phyloP scores from a whole-genome alignment of 2,888 invertebrate genomes.

The Andrena camellia region DNA sequence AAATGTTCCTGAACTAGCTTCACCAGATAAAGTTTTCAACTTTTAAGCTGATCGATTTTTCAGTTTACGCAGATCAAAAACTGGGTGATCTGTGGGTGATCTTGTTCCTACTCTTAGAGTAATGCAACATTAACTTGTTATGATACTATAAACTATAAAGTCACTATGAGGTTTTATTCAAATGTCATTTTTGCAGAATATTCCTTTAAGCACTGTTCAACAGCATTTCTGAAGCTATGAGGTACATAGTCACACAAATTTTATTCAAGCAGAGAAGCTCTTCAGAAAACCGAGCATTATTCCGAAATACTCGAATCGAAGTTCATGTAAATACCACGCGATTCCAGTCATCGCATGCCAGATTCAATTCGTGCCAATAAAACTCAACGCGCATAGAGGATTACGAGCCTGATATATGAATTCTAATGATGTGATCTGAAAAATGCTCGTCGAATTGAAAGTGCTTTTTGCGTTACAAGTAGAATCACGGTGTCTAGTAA shows the following conservation, averaged over 20 bases:
- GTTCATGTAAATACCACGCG: constrained; percentile 9
- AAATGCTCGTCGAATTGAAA: not conserved
- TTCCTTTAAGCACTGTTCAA: not conserved
- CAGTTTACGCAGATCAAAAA: too few relatives aligned
- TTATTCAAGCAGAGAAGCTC: not conserved
- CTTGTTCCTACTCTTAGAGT: not conserved
- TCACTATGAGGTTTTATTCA: not conserved
- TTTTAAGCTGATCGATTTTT: too few relatives aligned
- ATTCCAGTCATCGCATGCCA: not conserved
- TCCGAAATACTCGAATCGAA: not conserved
- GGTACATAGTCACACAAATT: not conserved
- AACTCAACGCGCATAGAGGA: not conserved
- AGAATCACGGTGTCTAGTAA: not conserved
- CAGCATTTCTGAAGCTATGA: too few relatives aligned
- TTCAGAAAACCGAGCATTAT: not conserved
- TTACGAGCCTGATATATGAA: not conserved
- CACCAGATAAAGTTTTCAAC: too few relatives aligned
- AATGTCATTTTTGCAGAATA: not conserved
- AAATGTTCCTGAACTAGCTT: too few relatives aligned
- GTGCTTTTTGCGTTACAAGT: not conserved
- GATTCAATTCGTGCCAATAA: not conserved
- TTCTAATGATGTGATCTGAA: not conserved
- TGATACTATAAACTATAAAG: not conserved
- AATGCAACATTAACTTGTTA: not conserved
- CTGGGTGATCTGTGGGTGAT: too few relatives aligned